Evolutionary conservation across 2,888 invertebrate species (phyloP), one percentile per base, ranked within the genome.

Genomic region (Mesorhabditis spiculigera): DNA sequence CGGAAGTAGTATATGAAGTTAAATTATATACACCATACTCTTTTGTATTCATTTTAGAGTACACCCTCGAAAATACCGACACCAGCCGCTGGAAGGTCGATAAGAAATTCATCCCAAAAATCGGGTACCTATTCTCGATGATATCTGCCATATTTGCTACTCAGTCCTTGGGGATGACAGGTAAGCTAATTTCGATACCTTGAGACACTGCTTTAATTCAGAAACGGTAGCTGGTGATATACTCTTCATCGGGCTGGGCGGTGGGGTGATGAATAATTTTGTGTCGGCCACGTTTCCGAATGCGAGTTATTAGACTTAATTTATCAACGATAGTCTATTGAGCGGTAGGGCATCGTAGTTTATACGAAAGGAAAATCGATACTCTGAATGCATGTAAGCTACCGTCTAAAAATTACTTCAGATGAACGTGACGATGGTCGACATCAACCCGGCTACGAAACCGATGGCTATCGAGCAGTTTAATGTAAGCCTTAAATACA

Each of bases 391-490:
- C 10, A 50, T 2, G n/a, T n/a, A 50, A 13, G 8, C 1, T n/a
- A 13, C 10, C 8, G n/a, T 50, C 58, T n/a, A 50, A 50, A 50
- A 50, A 2, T 50, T 50, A 2, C 58, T 28, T 28, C 1, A 50
- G 58, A 50, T 50, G 10, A 50, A 50, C n/a, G 58, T 50, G n/a
- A 50, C 58, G n/a, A 50, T 50, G 58, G 58, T 50, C n/a, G 58
- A 50, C n/a, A 50, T 50, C 58, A 50, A 50, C n/a, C 58, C 58
- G 3, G 58, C 58, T 3, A 50, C 58, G 3, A 50, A 50, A 3
- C 58, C 58, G 3, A 50, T 50, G 58, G 58, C 58, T 13, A 13
- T 50, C 8, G 58, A 50, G 58, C 58, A 50, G 3, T 50, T 50
- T 50, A n/a, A 28, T 28, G 28, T 28, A 28, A 28, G 28, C 1